Conservation (phyloP, 2,888 invertebrate species). For the Alsophila aescularia region DNA sequence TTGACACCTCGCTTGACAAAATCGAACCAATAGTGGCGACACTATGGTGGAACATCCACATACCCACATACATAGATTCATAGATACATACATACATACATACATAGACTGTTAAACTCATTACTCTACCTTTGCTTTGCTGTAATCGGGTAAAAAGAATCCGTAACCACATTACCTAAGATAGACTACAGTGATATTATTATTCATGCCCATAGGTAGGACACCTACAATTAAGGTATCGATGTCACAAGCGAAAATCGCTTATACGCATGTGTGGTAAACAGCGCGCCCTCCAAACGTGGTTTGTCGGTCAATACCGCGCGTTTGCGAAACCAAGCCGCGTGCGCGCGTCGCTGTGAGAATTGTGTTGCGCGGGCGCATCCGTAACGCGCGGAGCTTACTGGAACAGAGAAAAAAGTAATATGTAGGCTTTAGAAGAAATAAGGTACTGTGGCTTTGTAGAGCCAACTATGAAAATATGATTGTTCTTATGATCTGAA, state of each 20-base stretch:
- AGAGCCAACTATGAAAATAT: not conserved
- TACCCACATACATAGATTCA: too few relatives aligned
- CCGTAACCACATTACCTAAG: too few relatives aligned
- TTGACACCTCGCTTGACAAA: too few relatives aligned
- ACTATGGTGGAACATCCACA: too few relatives aligned
- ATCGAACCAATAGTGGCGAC: too few relatives aligned
- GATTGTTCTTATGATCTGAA: not conserved
- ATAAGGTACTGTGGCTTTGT: conserved; percentile 6
- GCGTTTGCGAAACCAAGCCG: conserved; percentile 59
- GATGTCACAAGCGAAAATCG: conserved; percentile 52
- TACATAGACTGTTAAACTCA: too few relatives aligned
- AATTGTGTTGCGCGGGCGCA: conserved; percentile 49
- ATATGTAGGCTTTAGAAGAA: conserved; percentile 1
- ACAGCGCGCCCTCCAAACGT: conserved; percentile 64
- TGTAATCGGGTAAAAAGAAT: too few relatives aligned
- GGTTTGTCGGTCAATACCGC: conserved; percentile 73
- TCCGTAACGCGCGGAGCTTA: conserved; percentile 30
- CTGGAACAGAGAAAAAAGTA: conserved; percentile 8
- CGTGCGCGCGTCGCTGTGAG: conserved; percentile 47
- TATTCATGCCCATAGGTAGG: not conserved
- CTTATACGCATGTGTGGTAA: conserved; percentile 46
- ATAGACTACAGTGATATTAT: not conserved
- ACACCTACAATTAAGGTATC: conserved; percentile 5
- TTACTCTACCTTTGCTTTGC: too few relatives aligned
- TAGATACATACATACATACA: too few relatives aligned